Conservation (phyloP, 2,888 invertebrate species). For the Therioaphis trifolii region DNA sequence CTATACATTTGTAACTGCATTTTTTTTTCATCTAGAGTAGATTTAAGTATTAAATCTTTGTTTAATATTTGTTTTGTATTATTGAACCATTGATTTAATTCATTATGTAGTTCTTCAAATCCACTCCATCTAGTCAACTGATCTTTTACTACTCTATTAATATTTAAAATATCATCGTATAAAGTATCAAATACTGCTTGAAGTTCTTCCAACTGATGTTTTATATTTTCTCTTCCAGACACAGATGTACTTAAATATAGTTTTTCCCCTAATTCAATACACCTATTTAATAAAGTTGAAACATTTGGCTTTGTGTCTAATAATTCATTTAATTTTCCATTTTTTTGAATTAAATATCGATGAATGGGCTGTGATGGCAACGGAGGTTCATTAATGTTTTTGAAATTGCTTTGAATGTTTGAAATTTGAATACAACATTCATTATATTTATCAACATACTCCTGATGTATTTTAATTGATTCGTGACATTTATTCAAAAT, state of each 20-base stretch:
- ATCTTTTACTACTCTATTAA: slow-evolving; percentile 82
- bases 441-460: slow-evolving; percentile 84
- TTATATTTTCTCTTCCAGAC: slow-evolving; percentile 87
- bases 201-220: slow-evolving; percentile 84
- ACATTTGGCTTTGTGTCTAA: slow-evolving; percentile 81
- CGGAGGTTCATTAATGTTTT: slow-evolving; percentile 67
- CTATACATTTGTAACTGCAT: slow-evolving; percentile 85
- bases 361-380: slow-evolving; percentile 60
- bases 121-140: slow-evolving; percentile 89
- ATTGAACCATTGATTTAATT: slow-evolving; percentile 82
- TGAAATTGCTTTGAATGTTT: slow-evolving; percentile 79
- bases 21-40: slow-evolving; percentile 91
- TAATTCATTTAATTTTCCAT: slow-evolving; percentile 79
- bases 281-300: slow-evolving; percentile 81
- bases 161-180: slow-evolving; percentile 81
- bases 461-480: slow-evolving; percentile 83
- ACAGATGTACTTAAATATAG: slow-evolving; percentile 86
- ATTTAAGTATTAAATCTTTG: slow-evolving; percentile 82
- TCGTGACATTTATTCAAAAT: slow-evolving; percentile 92
- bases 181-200: slow-evolving; percentile 84
- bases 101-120: slow-evolving; percentile 86
- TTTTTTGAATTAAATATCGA: slow-evolving; percentile 76
- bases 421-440: slow-evolving; percentile 86
- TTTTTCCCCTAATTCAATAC: slow-evolving; percentile 89
- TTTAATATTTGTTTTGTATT: slow-evolving; percentile 81